These are phyloP conservation scores for Spilosoma lubricipeda DNA, from an alignment of 2,888 invertebrate genomes.

Conservation along the genomic window DNA sequence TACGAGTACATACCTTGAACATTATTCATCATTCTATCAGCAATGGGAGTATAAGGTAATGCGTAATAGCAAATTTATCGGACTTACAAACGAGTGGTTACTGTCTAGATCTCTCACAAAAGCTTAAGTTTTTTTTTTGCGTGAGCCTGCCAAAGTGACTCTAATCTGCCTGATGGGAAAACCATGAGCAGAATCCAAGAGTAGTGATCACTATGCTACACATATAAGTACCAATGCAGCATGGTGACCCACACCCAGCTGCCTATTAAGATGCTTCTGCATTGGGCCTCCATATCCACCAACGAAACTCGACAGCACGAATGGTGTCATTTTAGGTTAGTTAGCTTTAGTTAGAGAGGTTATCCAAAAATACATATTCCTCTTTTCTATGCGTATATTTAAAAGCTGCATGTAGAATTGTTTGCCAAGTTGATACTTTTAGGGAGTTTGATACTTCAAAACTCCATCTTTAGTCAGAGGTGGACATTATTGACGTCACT, in stretches of 20 bases:
- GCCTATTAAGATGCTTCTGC: no score
- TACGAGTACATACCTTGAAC: not conserved
- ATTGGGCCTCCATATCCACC: no score
- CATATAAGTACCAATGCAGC: no score
- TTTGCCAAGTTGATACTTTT: not conserved
- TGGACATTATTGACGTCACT: not conserved
- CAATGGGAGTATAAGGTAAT: not conserved
- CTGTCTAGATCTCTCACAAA: not conserved
- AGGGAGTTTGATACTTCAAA: no score
- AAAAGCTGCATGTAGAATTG: not conserved
- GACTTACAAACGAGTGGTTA: not conserved
- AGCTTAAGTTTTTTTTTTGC: not conserved
- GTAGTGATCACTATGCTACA: no score
- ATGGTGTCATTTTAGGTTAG: no score
- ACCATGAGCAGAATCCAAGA: no score
- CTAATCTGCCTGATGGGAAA: no score
- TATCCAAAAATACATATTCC: not conserved
- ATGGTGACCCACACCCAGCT: no score
- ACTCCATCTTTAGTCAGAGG: not conserved
- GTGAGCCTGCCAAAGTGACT: no score
- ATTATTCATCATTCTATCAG: slow-evolving; percentile 3
- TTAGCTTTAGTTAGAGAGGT: not conserved
- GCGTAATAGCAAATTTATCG: not conserved
- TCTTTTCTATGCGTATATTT: not conserved
- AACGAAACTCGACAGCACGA: no score